Base-by-base conservation (phyloP, 1,140 invertebrate species). In the Schlechtendalia chinensis region DNA sequence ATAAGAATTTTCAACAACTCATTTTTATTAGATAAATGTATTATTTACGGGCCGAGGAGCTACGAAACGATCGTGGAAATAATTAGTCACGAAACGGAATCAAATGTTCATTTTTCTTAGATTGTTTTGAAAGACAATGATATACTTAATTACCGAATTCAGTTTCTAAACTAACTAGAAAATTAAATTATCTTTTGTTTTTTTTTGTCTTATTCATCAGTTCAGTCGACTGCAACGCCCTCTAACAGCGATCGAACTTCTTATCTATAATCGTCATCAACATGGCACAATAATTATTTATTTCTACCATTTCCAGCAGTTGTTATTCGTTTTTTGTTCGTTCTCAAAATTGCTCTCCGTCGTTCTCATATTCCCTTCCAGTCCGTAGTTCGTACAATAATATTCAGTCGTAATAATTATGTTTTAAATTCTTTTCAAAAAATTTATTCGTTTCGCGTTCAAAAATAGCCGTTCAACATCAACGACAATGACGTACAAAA, bases 181-280 rank as follows among this genome's bases (percentile, higher is more conserved):
- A 8, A 50, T 12, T 50, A 50, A 50, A 12, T 12, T 6, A 54
- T 39, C 32, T 8, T 3, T 8, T 39, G 32, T 39, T 8, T 8
- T 54, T 54, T 17, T 17, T 61, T 61, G 0, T 59, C 27, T 5
- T 24, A 14, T 24, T 8, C n/a, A 19, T 22, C 11, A 45, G 17
- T 50, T 19, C 10, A 27, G 16, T 56, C 14, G 53, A 45, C 74
- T 58, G 6, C 19, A 58, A 39, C 74, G 74, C 74, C 16, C 74
- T 77, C 74, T 77, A 61, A 45, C 56, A 24, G 10, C 32, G 8
- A 32, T 32, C 27, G 50, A 77, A 2, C 45, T 61, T 16, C 32
- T 58, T 77, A 74, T 54, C 74, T 75, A 75, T 27, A 59, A 77
- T 77, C n/a, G 58, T 58, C 74, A 77, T 47, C 32, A 59, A 24